Base-by-base conservation (phyloP, 2,113 vertebrate species). In the Puma concolor region DNA sequence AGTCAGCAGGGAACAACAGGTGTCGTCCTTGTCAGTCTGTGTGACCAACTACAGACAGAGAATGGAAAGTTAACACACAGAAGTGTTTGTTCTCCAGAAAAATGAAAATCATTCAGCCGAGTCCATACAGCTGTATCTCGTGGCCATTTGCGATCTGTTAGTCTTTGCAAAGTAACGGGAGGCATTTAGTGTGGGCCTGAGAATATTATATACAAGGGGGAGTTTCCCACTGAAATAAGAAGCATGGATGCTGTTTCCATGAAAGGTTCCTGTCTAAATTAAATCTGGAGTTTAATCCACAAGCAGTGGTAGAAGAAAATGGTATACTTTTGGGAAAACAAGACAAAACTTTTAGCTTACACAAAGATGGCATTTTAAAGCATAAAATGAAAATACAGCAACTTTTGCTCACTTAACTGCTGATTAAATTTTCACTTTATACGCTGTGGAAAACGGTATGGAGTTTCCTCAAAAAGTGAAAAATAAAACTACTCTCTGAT, bases 1-100 rank as follows among this genome's bases (percentile, higher is more conserved):
- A 67, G 88, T 96, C 96, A 94, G 72, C 50, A n/a, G 96, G 83
- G 76, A 44, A 9, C 69, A 52, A 88, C 97, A 98, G 97, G 97
- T 97, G 97, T 67, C 71, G 5, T 25, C 81, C 80, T 23, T 2
- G 33, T n/a, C 63, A 25, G 25, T 67, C 48, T 31, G 44, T 19
- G n/a, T 1, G 63, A n/a, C 54, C 79, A n/a, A 54, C 69, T 4
- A 76, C 0, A 8, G 3, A 12, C 3, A 64, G 80, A 92, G 93
- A 60, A 48, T 1, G 38, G 74, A 74, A 92, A 81, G 71, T 48
- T 31, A 76, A 76, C 63, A 91, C 82, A 88, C 50, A 79, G 33
- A 90, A 4, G 63, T 91, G 92, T 94, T 76, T 91, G 74, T 94
- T 91, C 88, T 95, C 54, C 85, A 64, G 86, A 96, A 95, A 95